Conservation (phyloP, 2,113 vertebrate genomes). For the Salvelinus namaycush region DNA sequence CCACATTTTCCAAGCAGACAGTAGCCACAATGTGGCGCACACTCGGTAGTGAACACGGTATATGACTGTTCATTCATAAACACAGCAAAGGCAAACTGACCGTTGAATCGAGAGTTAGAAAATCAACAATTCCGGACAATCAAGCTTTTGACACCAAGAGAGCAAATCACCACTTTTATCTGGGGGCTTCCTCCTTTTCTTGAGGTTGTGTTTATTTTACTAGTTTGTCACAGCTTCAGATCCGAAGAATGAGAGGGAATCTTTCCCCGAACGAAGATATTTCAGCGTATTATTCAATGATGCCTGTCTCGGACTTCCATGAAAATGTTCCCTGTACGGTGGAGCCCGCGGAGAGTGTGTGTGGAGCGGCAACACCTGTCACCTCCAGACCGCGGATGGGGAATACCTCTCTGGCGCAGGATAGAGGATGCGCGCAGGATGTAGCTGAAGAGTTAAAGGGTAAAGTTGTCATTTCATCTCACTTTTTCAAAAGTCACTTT, state of each 20-base stretch:
- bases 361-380: background rate
- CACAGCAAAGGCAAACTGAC: background rate
- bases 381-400: background rate
- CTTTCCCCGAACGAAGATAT: background rate
- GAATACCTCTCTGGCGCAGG: background rate
- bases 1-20: background rate
- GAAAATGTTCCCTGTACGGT: constrained; percentile 1
- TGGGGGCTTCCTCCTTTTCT: too few species aligned
- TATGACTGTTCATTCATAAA: background rate
- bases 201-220: too few species aligned
- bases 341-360: constrained; percentile 1
- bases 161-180: background rate
- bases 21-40: background rate
- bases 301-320: constrained; percentile 23
- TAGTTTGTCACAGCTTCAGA: background rate
- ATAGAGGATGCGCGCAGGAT: background rate
- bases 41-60: background rate
- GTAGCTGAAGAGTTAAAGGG: background rate
- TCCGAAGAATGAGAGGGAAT: constrained; percentile 24
- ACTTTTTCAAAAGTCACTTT: background rate
- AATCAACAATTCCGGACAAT: background rate
- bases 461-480: background rate
- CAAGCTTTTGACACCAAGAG: background rate
- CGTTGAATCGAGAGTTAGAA: background rate
- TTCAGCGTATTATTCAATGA: constrained; percentile 13